Evolutionary conservation across 2,797 vertebrate species (phyloP), one percentile per base, ranked within the genome.

Genomic region (Benthosema pterotum): DNA sequence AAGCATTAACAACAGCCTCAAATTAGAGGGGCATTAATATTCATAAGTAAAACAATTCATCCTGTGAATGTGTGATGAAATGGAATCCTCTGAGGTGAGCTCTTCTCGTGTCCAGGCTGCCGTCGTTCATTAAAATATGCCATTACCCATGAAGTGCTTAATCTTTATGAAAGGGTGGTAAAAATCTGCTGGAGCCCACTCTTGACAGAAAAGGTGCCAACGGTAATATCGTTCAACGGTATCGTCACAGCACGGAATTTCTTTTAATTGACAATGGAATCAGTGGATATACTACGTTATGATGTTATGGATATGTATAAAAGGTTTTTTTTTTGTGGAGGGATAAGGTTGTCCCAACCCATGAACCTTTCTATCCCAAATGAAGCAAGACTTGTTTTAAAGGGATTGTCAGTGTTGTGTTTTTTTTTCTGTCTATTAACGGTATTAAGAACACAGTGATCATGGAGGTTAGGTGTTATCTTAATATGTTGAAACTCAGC

Each of bases 11-110:
- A 93, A 92, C 91, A 91, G 91, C 88, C 90, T 91, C 87, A 93
- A 94, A 93, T 94, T 94, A 93, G 91, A 92, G 88, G 83, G 80
- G 83, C 91, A 94, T 94, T 93, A 94, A 94, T 93, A 94, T 93
- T 94, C 91, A 94, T 94, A 93, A 93, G 92, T 92, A 91, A 93
- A 93, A 93, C 92, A 91, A 92, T 93, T 93, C 90, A 89, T 90
- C 87, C 85, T 84, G 87, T 87, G 89, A 91, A 90, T 86, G 89
- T 84, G 88, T 88, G 90, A 91, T 90, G 87, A 93, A 91, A 92
- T 91, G 89, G 89, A 92, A 93, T 92, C 90, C 89, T 90, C 85
- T 17, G 89, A 91, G 92, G 91, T 92, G 89, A 92, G 88, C 87
- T 80, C 88, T 88, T 67, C n/a, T n/a, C n/a, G 66, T 89, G 87